Conservation (phyloP, 1,140 invertebrate species). For the Bicyclus anynana region DNA sequence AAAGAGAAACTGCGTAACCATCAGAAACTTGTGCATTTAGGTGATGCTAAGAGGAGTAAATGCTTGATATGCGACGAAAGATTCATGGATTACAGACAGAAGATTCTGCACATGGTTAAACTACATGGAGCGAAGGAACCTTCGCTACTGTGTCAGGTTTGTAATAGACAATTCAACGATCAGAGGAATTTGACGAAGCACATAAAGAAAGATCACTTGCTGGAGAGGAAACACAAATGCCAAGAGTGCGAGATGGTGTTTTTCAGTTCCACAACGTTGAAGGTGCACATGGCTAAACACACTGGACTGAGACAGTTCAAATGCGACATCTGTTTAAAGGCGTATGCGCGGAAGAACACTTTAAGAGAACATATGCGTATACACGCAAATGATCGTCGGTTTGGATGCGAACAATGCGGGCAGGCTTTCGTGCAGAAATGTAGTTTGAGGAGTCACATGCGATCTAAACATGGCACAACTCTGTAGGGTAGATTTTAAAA, state of each 20-base stretch:
- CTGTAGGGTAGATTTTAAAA: too few species aligned
- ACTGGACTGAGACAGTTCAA: constrained; percentile 85
- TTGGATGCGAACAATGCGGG: constrained; percentile 39
- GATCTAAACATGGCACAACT: constrained; percentile 47
- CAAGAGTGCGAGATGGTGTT: constrained; percentile 83
- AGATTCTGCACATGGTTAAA: constrained; percentile 47
- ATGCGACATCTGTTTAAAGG: constrained; percentile 87
- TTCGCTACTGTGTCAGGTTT: constrained; percentile 44
- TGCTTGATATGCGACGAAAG: constrained; percentile 44
- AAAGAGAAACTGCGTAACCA: constrained; percentile 38
- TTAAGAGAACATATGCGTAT: constrained; percentile 82
- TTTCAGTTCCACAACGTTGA: constrained; percentile 83
- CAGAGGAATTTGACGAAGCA: constrained; percentile 39
- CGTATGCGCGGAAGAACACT: constrained; percentile 87
- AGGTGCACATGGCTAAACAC: constrained; percentile 85
- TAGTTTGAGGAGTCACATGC: constrained; percentile 54
- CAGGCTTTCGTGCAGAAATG: constrained; percentile 63
- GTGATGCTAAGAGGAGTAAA: constrained; percentile 39
- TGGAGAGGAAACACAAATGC: constrained; percentile 49
- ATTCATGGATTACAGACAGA: constrained; percentile 50
- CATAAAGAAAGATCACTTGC: constrained; percentile 46
- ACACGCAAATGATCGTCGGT: constrained; percentile 45
- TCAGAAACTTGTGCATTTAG: constrained; percentile 35
- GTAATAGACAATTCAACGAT: constrained; percentile 41
- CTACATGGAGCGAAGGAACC: constrained; percentile 39